Base-by-base conservation (phyloP, 2,888 invertebrate species). In the Plebejus argus region DNA sequence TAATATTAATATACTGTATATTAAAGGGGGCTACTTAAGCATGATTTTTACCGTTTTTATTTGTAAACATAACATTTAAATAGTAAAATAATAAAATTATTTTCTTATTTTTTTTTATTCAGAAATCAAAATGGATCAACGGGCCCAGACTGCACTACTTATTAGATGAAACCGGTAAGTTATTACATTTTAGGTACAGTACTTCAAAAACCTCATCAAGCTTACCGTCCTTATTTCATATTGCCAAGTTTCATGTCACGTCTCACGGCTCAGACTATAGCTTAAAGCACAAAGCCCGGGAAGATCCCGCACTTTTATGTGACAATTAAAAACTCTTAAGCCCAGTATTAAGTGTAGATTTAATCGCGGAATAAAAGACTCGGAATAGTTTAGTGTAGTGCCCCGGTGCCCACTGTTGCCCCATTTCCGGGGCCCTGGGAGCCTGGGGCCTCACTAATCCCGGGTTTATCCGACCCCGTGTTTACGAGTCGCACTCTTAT, bases 401-500 rank as follows among this genome's bases (percentile, higher is more conserved):
- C 12, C 8, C 49, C 23, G 23, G 53, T 20, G 72, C 45, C 72
- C 72, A 12, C 45, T 20, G 20, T 20, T 10, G 61, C 23, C 61
- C 61, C n/a, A 15, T 5, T 18, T 8, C 61, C 23, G 23, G 23
- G 39, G 39, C 3, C 39, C 76, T 61, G 66, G 76, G 45, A n/a
- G 7, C 8, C 10, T 6, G 39, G 45, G 45, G 10, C 61, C 45
- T 8, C 45, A 61, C 66, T 77, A 77, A 77, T 77, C 76, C 71
- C 56, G 71, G 56, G 53, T 70, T 77, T 77, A 77, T 49, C 70
- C 71, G 53, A 49, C 76, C 20, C 72, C 15, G 72, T 71, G 71
- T 72, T 72, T 72, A 72, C 72, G 72, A 71, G 39, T 45, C 20
- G n/a, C 23, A 23, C 35, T 39, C 71, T 72, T 72, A 39, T 72